Conservation (phyloP, 2,797 vertebrate species). For the Aldrovandia affinis region DNA sequence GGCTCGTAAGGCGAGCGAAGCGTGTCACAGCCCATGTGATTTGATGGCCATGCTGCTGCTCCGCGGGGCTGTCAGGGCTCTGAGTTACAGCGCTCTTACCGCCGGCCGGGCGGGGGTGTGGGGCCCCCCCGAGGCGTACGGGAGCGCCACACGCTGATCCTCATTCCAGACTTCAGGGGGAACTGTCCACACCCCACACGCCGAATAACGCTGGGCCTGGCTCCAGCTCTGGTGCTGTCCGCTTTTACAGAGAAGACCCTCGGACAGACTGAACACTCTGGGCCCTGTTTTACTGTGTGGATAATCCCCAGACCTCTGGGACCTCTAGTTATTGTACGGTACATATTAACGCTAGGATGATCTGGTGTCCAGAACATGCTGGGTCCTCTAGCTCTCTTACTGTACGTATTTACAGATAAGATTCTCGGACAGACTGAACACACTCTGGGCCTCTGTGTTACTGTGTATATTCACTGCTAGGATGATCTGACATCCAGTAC, state of each 20-base stretch:
- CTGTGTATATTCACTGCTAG: neutral
- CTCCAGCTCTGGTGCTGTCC: no score
- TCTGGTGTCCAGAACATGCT: neutral
- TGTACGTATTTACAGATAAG: neutral
- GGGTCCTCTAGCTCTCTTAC: neutral
- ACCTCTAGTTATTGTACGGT: no score
- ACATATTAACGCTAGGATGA: neutral
- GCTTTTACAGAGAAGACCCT: no score
- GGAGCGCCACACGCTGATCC: neutral
- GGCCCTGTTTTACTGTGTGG: no score
- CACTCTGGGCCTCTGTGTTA: no score
- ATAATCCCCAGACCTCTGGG: no score
- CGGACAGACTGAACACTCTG: no score
- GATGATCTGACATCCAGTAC: neutral
- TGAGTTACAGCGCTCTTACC: neutral
- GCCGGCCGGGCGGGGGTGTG: neutral
- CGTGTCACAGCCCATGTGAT: neutral
- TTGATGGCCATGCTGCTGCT: neutral
- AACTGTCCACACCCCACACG: neutral
- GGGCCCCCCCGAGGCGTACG: no score
- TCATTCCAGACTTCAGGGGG: neutral
- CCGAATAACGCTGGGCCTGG: no score
- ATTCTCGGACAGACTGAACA: neutral
- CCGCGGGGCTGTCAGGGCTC: neutral
- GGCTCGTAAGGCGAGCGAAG: neutral